These are phyloP conservation scores for Rhabdomys dilectus DNA, from an alignment of 2,113 vertebrate genomes.

Conservation along the genomic window DNA sequence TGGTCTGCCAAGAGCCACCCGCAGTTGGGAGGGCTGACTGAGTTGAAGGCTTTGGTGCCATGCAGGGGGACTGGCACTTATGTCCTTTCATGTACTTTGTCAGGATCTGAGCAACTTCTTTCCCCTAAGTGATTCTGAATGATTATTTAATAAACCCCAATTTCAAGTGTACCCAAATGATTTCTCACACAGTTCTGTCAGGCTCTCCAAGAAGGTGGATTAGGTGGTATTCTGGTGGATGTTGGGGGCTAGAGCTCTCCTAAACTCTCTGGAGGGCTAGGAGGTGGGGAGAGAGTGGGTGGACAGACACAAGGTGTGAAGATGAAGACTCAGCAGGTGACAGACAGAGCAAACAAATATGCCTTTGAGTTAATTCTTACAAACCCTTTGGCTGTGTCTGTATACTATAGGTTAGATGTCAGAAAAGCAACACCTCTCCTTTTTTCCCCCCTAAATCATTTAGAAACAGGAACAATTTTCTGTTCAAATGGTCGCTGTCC, in stretches of 20 bases:
- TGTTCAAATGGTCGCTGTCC: slow-evolving; percentile 87
- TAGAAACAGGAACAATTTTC: slow-evolving; percentile 83
- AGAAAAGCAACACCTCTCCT: slow-evolving; percentile 85
- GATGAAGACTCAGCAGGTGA: background rate
- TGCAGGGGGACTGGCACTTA: background rate
- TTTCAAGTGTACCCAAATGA: background rate
- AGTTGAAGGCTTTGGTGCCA: background rate
- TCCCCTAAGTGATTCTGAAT: background rate
- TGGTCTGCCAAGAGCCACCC: background rate
- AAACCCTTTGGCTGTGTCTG: background rate
- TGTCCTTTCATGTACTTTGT: background rate
- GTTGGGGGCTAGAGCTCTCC: background rate
- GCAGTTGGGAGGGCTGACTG: background rate
- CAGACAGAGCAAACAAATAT: background rate
- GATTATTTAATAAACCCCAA: background rate
- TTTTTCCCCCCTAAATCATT: slow-evolving; percentile 53
- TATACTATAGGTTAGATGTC: slow-evolving; percentile 83
- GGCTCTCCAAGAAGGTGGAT: background rate
- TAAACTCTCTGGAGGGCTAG: background rate
- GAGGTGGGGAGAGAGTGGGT: background rate
- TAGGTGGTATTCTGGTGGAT: background rate
- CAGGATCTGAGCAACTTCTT: background rate
- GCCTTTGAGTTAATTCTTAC: slow-evolving; percentile 62
- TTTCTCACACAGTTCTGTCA: background rate
- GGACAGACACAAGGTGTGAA: background rate